phyloP scores from a whole-genome alignment of 2,888 invertebrate genomes.

The Labia minor region DNA sequence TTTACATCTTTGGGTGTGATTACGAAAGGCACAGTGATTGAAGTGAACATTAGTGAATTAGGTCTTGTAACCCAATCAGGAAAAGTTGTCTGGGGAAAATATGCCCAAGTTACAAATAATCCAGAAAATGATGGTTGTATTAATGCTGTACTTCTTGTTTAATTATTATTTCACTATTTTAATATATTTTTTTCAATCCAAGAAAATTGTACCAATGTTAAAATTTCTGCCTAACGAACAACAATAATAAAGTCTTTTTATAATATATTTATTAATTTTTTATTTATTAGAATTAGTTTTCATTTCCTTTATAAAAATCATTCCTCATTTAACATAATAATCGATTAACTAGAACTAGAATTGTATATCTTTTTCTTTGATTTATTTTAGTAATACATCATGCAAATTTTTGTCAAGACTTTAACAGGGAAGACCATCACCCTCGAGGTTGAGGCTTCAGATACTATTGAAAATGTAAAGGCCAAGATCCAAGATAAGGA shows the following conservation, averaged over 20 bases:
- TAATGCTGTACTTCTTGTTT: conserved; percentile 94
- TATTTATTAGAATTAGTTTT: too few species aligned
- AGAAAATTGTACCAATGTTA: conserved; percentile 15
- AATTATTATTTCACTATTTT: conserved; percentile 33
- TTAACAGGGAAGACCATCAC: conserved; percentile 92
- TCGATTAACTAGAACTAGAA: too few species aligned
- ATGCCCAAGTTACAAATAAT: conserved; percentile 98
- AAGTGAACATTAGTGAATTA: conserved; percentile 95
- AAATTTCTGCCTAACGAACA: conserved; percentile 13
- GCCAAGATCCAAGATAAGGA: conserved; percentile 86
- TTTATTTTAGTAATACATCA: conserved; percentile 38
- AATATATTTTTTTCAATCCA: conserved; percentile 23
- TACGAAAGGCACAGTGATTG: conserved; percentile 95
- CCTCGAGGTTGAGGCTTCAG: conserved; percentile 83
- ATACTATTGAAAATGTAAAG: conserved; percentile 92
- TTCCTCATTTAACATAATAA: neutral
- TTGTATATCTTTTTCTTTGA: conserved; percentile 13
- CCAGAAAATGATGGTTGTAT: conserved; percentile 99
- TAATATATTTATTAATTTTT: too few species aligned
- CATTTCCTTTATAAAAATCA: neutral
- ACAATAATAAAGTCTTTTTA: too few species aligned
- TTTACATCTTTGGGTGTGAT: conserved; percentile 96
- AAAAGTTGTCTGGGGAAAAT: conserved; percentile 99
- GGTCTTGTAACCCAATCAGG: conserved; percentile 98
- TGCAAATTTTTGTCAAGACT: conserved; percentile 97